Percentiles rank a stretch among this genome's conserved stretches.
These are phyloP conservation scores for Micropterix aruncella DNA, from an alignment of 2,888 invertebrate genomes.

Conservation along the genomic window DNA sequence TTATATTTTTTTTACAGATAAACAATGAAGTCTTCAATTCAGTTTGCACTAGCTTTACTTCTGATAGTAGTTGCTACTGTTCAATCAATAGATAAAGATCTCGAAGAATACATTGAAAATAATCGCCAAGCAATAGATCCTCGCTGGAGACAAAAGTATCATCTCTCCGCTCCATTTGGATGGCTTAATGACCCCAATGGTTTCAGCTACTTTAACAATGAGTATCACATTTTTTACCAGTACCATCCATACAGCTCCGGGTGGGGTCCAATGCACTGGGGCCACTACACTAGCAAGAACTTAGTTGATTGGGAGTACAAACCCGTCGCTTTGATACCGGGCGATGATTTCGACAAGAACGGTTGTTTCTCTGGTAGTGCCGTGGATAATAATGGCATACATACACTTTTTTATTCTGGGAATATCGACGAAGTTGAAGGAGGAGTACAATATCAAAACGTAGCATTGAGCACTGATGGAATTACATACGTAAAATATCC, in stretches of 20 bases:
- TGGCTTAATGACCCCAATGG: constrained; percentile 47
- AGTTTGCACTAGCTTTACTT: no score
- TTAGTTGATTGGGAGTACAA: constrained; percentile 33
- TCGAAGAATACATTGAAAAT: constrained; percentile 24
- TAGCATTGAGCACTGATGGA: constrained; percentile 29
- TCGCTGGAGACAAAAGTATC: constrained; percentile 26
- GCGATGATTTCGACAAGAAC: constrained; percentile 17
- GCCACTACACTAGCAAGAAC: constrained; percentile 31
- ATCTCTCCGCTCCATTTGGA: constrained; percentile 29
- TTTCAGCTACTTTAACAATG: constrained; percentile 32
- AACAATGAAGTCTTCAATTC: no score
- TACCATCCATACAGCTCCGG: constrained; percentile 31
- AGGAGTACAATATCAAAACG: constrained; percentile 25
- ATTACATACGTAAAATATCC: constrained; percentile 26
- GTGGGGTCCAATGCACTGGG: constrained; percentile 41
- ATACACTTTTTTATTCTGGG: constrained; percentile 30
- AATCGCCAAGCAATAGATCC: constrained; percentile 23
- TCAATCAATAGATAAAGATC: no score
- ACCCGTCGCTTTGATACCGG: constrained; percentile 34
- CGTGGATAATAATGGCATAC: constrained; percentile 20
- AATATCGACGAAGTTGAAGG: constrained; percentile 17
- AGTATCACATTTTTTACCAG: constrained; percentile 40
- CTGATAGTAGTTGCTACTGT: no score
- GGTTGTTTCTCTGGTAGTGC: constrained; percentile 35
- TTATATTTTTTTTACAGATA: no score